A percentile compares a stretch with the other conserved stretches of the same genome.
Evolutionary conservation across 2,888 invertebrate genomes (phyloP).

Genomic region (Barypeithes pellucidus): DNA sequence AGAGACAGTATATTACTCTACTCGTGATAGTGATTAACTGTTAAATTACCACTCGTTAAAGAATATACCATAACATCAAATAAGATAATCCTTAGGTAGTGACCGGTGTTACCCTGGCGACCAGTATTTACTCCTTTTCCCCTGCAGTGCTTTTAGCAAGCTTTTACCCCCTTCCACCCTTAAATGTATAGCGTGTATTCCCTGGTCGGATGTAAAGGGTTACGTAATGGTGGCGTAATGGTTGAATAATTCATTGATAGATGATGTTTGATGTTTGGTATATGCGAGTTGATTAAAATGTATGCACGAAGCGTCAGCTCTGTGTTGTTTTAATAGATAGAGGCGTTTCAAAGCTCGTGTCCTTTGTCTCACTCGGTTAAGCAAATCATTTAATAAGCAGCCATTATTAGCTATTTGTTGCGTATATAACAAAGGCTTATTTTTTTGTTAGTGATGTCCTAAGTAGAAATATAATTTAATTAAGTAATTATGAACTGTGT

Average conservation of each 20-base stretch:
- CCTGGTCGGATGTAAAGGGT: conserved; percentile 47
- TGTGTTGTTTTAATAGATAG: conserved; percentile 26
- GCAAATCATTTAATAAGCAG: conserved; percentile 18
- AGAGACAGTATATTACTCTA: too few relatives aligned
- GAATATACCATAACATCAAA: too few relatives aligned
- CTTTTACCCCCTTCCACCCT: conserved; percentile 38
- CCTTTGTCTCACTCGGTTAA: conserved; percentile 13
- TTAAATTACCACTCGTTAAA: too few relatives aligned
- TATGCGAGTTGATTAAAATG: conserved; percentile 46
- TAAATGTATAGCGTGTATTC: conserved; percentile 42
- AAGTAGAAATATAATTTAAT: too few relatives aligned
- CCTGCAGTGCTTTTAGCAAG: conserved; percentile 19
- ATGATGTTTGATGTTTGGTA: conserved; percentile 54
- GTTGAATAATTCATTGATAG: conserved; percentile 54
- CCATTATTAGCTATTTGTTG: too few relatives aligned
- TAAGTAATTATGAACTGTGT: too few relatives aligned
- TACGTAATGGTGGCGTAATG: conserved; percentile 53
- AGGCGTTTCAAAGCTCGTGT: conserved; percentile 18
- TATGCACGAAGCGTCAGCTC: conserved; percentile 28
- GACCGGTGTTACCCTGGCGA: too few relatives aligned
- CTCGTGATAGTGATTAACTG: too few relatives aligned
- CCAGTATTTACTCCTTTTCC: too few relatives aligned
- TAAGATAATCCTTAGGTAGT: too few relatives aligned
- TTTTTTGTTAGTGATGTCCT: too few relatives aligned
- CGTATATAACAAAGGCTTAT: too few relatives aligned